Base-by-base conservation (phyloP, 2,113 vertebrate genomes). In the Formicarius rufipectus region DNA sequence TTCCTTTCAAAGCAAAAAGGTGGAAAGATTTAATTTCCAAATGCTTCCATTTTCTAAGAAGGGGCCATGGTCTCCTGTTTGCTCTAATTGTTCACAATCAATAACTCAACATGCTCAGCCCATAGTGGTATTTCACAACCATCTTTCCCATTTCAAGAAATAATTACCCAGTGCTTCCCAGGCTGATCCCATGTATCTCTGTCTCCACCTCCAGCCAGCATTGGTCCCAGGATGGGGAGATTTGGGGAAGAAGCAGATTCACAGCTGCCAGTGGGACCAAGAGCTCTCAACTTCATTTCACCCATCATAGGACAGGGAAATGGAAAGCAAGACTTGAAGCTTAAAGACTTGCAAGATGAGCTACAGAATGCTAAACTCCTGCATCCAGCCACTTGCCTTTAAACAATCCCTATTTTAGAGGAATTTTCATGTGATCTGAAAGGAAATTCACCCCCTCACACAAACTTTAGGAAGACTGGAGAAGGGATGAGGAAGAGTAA, bases 1-100 rank as follows among this genome's bases (percentile, higher is more conserved):
- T 71, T 87, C 73, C 74, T 93, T 93, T 95, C 27, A 14, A 84
- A 95, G 86, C 89, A 86, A 92, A 84, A 90, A 75, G 33, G 86
- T 95, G 92, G 93, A 95, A 95, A 90, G 83, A 95, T 97, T 93
- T 97, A 87, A 93, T 95, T 93, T 87, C 62, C 49, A 89, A 87
- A 72, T 1, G 6, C 78, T 75, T 87, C 75, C 3, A 10, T 88
- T 90, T 90, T 68, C 86, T 78, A 52, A 75, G 86, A 69, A 15
- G 39, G 62, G 90, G 56, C 20, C 13, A 2, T 0, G 0, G 44
- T 56, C 71, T 82, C n/a, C 53, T 2, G 0, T 52, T 84, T 84
- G 89, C 69, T 91, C 84, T 81, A 91, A 78, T 81, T 95, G 84
- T 66, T 87, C 8, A 0, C 44, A 71, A 58, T 27, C 2, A 28